Conservation (phyloP, 2,797 vertebrate species). For the Thamnophis elegans region DNA sequence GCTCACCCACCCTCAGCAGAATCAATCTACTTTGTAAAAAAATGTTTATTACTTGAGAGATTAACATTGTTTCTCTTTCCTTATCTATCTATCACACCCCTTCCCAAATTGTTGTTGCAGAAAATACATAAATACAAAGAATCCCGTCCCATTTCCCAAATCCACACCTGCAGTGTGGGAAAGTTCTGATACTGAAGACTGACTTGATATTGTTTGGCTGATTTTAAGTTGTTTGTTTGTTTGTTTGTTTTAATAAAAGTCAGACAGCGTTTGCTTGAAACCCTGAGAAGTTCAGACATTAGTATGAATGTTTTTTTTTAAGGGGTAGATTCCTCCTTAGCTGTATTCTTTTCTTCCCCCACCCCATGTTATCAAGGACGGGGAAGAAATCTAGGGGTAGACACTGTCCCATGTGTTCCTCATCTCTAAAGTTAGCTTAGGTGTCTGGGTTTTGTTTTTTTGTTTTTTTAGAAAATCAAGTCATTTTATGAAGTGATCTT, state of each 20-base stretch:
- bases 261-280: conserved; percentile 75
- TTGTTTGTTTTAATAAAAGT: conserved; percentile 84
- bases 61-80: conserved; percentile 36
- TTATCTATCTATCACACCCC: background rate
- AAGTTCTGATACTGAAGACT: conserved; percentile 70
- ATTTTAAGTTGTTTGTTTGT: conserved; percentile 62
- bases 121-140: conserved; percentile 53
- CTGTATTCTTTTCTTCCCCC: background rate
- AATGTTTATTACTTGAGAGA: conserved; percentile 43
- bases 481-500: conserved; percentile 36
- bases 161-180: conserved; percentile 75
- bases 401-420: conserved; percentile 24
- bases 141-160: background rate
- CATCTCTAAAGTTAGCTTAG: conserved; percentile 44
- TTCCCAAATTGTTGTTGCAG: conserved; percentile 40
- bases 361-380: conserved; percentile 43
- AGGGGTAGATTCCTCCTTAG: conserved; percentile 35
- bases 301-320: conserved; percentile 78
- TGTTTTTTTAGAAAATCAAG: conserved; percentile 30
- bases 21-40: conserved; percentile 37
- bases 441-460: background rate
- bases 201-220: conserved; percentile 80
- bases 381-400: conserved; percentile 24
- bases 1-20: background rate
- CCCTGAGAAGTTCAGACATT: conserved; percentile 76